Percentiles rank a stretch among this genome's conserved stretches.
These are phyloP conservation scores for Limnephilus auricula DNA, from an alignment of 2,888 invertebrate species.

Conservation along the genomic window DNA sequence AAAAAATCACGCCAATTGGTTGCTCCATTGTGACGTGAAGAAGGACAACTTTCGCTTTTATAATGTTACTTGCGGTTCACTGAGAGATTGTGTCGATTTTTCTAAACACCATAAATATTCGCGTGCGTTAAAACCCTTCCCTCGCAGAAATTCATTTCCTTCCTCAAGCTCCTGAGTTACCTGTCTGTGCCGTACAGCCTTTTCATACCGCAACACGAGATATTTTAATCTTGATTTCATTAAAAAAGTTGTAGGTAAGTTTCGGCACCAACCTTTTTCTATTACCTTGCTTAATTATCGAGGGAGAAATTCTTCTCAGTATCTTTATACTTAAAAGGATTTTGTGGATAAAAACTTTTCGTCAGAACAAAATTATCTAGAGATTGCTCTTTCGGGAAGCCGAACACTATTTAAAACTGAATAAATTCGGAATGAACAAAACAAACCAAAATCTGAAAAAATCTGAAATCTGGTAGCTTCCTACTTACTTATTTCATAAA, in stretches of 20 bases:
- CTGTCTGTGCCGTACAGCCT: background rate
- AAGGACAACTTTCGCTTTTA: no score
- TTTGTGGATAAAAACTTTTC: background rate
- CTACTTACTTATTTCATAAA: no score
- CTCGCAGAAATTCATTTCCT: background rate
- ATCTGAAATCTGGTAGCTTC: no score
- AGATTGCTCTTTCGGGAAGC: background rate
- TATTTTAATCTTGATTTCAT: background rate
- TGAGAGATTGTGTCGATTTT: background rate
- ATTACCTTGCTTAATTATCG: background rate
- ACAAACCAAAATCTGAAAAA: no score
- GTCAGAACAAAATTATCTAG: background rate
- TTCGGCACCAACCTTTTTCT: background rate
- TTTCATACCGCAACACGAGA: background rate
- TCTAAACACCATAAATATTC: background rate
- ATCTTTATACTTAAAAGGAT: background rate
- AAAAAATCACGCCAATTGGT: no score
- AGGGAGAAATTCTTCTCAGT: background rate
- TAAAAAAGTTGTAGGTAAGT: background rate
- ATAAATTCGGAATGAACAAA: no score
- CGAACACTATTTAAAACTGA: background rate
- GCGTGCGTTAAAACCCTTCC: background rate
- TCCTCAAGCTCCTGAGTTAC: background rate
- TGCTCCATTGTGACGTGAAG: no score
- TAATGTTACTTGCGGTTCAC: no score